Evolutionary conservation across 2,888 invertebrate genomes (phyloP).

Genomic region (Clusia tigrina): DNA sequence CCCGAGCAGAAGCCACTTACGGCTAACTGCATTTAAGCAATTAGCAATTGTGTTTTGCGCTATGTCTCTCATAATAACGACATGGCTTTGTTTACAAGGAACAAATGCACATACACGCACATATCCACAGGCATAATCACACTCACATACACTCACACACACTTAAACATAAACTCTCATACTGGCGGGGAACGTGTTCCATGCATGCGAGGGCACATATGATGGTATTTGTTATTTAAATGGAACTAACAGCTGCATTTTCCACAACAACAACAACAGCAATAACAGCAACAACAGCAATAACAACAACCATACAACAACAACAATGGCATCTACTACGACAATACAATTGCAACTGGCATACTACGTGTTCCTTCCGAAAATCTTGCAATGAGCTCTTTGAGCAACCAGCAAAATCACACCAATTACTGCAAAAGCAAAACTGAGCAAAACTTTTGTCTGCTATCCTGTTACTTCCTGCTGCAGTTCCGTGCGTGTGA

Average conservation of each 20-base stretch:
- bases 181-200: too few species aligned
- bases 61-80: background rate
- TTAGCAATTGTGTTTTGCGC: slow-evolving; percentile 9
- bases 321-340: too few species aligned
- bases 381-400: too few species aligned
- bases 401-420: too few species aligned
- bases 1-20: too few species aligned
- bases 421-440: slow-evolving; percentile 8
- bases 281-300: background rate
- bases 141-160: background rate
- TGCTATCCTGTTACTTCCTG: background rate
- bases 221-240: background rate
- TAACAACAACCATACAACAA: background rate
- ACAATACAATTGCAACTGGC: too few species aligned
- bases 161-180: background rate
- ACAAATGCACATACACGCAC: background rate
- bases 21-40: slow-evolving; percentile 2
- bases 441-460: slow-evolving; percentile 1
- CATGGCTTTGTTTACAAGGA: background rate
- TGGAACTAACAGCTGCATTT: background rate
- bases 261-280: background rate
- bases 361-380: background rate
- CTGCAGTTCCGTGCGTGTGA: background rate
- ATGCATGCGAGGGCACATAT: too few species aligned
- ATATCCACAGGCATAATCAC: background rate